Conservation (phyloP, 2,888 invertebrate genomes). For the Lypha dubia region DNA sequence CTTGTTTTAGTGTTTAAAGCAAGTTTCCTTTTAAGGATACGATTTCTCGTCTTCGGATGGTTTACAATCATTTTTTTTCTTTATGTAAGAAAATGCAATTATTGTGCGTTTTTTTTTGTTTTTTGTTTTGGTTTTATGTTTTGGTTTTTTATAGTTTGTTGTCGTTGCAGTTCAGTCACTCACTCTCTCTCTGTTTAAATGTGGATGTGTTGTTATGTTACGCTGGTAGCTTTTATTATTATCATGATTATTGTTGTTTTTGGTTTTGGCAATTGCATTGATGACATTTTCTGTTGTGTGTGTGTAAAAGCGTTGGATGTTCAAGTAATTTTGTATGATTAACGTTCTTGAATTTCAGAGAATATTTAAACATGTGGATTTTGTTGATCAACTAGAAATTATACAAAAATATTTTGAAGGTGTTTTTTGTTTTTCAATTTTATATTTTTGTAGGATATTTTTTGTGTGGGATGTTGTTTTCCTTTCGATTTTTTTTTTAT, state of each 20-base stretch:
- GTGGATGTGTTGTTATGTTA: constrained; percentile 39
- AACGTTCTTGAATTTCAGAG: constrained; percentile 60
- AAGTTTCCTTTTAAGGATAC: constrained; percentile 72
- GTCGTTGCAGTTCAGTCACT: constrained; percentile 38
- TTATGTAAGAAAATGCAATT: constrained; percentile 65
- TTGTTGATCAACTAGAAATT: constrained; percentile 11
- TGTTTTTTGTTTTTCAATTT: not conserved
- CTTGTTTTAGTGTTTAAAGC: constrained; percentile 52
- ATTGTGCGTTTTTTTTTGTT: constrained; percentile 51
- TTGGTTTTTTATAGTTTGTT: constrained; percentile 20
- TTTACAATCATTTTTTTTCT: constrained; percentile 32
- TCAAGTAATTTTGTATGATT: constrained; percentile 55
- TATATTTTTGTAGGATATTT: constrained; percentile 29
- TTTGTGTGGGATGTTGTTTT: constrained; percentile 62
- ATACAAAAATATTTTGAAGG: constrained; percentile 24
- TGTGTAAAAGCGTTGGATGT: constrained; percentile 62
- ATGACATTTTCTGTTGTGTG: constrained; percentile 60
- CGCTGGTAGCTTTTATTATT: constrained; percentile 10
- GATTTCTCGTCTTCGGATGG: constrained; percentile 50
- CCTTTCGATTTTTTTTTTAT: constrained; percentile 28
- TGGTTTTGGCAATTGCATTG: constrained; percentile 55
- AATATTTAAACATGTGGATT: constrained; percentile 34
- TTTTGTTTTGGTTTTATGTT: not conserved
- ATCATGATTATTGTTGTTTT: constrained; percentile 31
- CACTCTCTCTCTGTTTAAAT: constrained; percentile 27